Evolutionary conservation across 2,797 vertebrate species (phyloP).

Genomic region (Petrocephalus schoutedeni): DNA sequence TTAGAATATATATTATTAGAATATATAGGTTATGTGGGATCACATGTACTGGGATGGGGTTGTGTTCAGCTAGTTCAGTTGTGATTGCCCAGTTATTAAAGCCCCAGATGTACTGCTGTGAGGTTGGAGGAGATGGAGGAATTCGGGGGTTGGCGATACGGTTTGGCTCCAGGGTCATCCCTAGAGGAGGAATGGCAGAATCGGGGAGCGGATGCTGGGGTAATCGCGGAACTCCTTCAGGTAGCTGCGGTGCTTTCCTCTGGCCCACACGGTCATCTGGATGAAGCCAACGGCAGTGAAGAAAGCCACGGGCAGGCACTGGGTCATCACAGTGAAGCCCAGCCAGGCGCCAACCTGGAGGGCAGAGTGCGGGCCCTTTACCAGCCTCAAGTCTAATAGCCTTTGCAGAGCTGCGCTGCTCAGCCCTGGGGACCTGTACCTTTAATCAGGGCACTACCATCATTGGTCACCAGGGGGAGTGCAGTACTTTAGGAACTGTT

Average conservation of each 20-base stretch:
- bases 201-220: conserved; percentile 79
- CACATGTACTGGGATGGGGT: background rate
- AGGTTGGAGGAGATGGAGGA: background rate
- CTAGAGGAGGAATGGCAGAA: conserved; percentile 80
- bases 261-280: conserved; percentile 95
- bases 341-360: conserved; percentile 83
- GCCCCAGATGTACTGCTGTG: background rate
- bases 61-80: background rate
- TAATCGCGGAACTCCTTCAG: conserved; percentile 89
- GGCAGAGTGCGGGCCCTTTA: background rate
- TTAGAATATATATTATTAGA: background rate
- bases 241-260: conserved; percentile 90
- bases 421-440: background rate
- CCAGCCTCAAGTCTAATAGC: background rate
- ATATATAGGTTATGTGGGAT: background rate
- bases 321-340: conserved; percentile 87
- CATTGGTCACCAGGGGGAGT: background rate
- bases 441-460: background rate
- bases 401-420: background rate
- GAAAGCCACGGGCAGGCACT: conserved; percentile 85
- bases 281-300: conserved; percentile 87
- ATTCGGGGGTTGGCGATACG: background rate
- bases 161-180: background rate
- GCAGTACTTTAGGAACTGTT: background rate
- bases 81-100: background rate